These are phyloP conservation scores for Drosophila eugracilis DNA, from an alignment of 1,140 invertebrate genomes.

Conservation along the genomic window DNA sequence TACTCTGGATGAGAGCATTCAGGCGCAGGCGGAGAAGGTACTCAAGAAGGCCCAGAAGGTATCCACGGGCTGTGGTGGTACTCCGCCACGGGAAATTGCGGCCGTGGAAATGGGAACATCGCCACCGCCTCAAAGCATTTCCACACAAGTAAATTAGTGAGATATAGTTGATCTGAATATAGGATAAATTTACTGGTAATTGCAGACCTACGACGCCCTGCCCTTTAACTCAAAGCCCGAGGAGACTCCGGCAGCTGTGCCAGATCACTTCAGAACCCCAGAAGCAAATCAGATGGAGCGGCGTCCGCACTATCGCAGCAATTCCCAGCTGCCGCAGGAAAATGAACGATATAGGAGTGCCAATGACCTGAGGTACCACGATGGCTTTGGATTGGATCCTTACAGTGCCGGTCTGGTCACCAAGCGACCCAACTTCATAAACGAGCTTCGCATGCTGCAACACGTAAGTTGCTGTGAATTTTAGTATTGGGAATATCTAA, in stretches of 20 bases:
- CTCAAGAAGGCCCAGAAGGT: slow-evolving; percentile 79
- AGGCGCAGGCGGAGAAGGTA: slow-evolving; percentile 73
- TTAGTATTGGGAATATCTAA: no score
- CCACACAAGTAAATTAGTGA: slow-evolving; percentile 89
- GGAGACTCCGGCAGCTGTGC: not conserved
- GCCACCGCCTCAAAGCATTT: slow-evolving; percentile 93
- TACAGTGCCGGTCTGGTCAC: slow-evolving; percentile 44
- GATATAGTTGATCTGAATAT: not conserved
- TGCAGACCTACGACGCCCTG: slow-evolving; percentile 84
- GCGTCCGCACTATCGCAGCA: slow-evolving; percentile 56
- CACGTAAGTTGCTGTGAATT: slow-evolving; percentile 64
- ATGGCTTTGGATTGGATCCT: slow-evolving; percentile 16
- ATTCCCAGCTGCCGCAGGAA: slow-evolving; percentile 55
- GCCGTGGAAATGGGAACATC: slow-evolving; percentile 89
- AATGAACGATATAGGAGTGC: slow-evolving; percentile 70
- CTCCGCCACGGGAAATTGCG: slow-evolving; percentile 85
- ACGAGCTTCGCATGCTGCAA: slow-evolving; percentile 57
- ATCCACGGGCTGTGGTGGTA: slow-evolving; percentile 87
- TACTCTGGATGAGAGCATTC: slow-evolving; percentile 82
- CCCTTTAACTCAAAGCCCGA: slow-evolving; percentile 49
- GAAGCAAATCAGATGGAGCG: slow-evolving; percentile 58
- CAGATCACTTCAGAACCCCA: slow-evolving; percentile 46
- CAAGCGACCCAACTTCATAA: slow-evolving; percentile 65
- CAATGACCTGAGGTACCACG: slow-evolving; percentile 55
- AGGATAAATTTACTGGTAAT: slow-evolving; percentile 10